phyloP scores from a whole-genome alignment of 1,140 invertebrate genomes.

The Uloborus diversus region DNA sequence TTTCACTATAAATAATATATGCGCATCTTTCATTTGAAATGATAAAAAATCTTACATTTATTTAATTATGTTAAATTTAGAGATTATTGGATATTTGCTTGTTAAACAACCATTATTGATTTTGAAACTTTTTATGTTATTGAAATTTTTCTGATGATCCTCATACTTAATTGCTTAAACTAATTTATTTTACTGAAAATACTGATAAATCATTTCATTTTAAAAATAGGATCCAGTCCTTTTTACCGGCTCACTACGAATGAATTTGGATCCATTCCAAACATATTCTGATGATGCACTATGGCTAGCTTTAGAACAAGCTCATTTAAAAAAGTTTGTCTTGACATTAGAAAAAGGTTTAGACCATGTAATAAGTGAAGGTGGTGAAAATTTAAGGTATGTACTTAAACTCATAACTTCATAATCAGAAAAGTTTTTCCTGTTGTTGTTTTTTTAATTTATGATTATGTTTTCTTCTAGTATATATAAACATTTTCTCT shows the following conservation, averaged over 20 bases:
- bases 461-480: not conserved
- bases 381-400: slow-evolving; percentile 80
- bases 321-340: slow-evolving; percentile 80
- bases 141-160: no score
- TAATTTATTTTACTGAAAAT: no score
- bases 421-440: not conserved
- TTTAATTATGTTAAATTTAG: no score
- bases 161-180: no score
- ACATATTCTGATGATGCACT: slow-evolving; percentile 79
- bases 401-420: no score
- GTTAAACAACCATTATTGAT: no score
- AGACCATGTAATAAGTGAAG: slow-evolving; percentile 82
- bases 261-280: slow-evolving; percentile 62
- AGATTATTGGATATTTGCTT: no score
- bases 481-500: not conserved
- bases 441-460: not conserved
- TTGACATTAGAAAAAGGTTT: slow-evolving; percentile 75
- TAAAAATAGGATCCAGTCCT: slow-evolving; percentile 64
- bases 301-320: slow-evolving; percentile 82
- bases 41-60: no score
- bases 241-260: slow-evolving; percentile 80
- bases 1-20: no score
- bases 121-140: no score
- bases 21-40: no score
- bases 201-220: no score